Conservation (phyloP, 2,113 vertebrate genomes). For the Procavia capensis region DNA sequence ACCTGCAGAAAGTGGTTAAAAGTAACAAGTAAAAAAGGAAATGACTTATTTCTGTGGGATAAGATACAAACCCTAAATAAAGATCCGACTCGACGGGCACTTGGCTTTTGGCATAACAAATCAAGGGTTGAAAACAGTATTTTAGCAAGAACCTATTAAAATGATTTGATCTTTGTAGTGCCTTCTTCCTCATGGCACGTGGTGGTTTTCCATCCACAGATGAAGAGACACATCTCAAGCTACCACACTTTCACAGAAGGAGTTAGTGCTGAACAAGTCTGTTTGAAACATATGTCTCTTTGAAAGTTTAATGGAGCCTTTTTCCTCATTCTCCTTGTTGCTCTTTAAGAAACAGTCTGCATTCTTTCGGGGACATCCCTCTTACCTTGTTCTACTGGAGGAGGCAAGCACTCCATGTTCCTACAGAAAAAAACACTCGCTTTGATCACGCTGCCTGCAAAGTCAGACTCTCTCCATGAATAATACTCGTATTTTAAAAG, state of each 20-base stretch:
- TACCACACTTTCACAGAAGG: not conserved
- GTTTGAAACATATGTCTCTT: conserved; percentile 73
- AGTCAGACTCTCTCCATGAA: conserved; percentile 48
- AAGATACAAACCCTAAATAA: not conserved
- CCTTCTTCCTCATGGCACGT: not conserved
- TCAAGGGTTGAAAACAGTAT: not conserved
- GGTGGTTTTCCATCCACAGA: not conserved
- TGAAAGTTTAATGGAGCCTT: conserved; percentile 78
- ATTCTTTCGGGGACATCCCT: not conserved
- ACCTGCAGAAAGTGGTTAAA: not conserved
- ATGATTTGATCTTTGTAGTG: not conserved
- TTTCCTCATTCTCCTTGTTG: conserved; percentile 77
- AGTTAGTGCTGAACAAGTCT: conserved; percentile 71
- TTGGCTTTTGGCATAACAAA: too few relatives aligned
- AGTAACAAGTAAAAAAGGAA: not conserved
- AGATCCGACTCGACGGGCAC: too few relatives aligned
- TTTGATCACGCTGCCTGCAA: conserved; percentile 70
- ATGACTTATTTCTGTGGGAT: not conserved
- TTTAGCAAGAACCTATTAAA: not conserved
- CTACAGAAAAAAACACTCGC: conserved; percentile 47
- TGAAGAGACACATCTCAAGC: not conserved
- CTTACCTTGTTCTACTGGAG: conserved; percentile 62
- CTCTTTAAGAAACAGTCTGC: conserved; percentile 74
- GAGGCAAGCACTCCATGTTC: conserved; percentile 66
- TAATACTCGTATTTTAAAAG: conserved; percentile 73